Evolutionary conservation across 2,113 vertebrate species (phyloP).

Genomic region (Lanius collurio): DNA sequence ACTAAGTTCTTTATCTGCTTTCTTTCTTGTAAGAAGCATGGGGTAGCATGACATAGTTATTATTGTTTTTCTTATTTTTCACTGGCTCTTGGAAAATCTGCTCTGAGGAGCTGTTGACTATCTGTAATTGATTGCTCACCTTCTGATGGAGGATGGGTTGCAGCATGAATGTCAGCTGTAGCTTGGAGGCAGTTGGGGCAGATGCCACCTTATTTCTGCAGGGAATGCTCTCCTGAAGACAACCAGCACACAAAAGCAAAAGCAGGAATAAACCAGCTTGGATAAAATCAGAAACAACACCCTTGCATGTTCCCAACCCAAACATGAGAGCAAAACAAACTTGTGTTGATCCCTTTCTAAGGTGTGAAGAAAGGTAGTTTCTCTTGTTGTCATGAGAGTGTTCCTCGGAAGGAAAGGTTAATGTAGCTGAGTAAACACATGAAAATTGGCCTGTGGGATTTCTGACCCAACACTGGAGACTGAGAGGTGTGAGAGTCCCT

Average conservation of each 20-base stretch:
- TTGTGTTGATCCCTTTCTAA: background rate
- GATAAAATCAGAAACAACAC: slow-evolving; percentile 40
- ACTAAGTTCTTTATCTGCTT: background rate
- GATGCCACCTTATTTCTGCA: slow-evolving; percentile 20
- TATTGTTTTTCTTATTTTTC: background rate
- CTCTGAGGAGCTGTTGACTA: background rate
- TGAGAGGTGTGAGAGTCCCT: background rate
- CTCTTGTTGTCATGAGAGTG: background rate
- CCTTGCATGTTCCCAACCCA: background rate
- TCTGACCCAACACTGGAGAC: background rate
- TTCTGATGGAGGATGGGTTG: background rate
- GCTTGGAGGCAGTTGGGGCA: slow-evolving; percentile 37
- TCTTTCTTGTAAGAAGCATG: background rate
- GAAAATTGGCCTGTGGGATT: background rate
- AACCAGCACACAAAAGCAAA: background rate
- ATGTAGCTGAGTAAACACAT: background rate
- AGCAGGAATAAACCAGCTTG: background rate
- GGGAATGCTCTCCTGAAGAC: slow-evolving; percentile 4
- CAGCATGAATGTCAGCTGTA: background rate
- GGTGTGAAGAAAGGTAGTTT: background rate
- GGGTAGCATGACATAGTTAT: background rate
- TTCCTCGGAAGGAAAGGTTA: background rate
- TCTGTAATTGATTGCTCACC: background rate
- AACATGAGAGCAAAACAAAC: slow-evolving; percentile 21
- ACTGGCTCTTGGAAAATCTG: background rate